Conservation (phyloP, 2,797 vertebrate genomes). For the Neopelma chrysocephalum region DNA sequence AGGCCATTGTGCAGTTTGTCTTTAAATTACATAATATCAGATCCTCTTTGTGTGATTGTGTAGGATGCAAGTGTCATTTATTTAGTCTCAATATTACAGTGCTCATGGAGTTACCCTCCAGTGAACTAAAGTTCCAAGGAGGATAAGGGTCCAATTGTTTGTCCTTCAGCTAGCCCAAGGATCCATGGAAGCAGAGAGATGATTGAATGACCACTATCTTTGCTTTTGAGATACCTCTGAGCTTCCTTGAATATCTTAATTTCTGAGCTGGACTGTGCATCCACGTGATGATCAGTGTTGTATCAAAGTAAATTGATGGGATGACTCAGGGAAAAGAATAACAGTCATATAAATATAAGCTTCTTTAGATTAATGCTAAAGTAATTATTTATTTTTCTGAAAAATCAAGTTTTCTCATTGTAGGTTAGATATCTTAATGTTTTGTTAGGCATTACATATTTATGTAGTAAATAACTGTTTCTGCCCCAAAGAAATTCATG, state of each 20-base stretch:
- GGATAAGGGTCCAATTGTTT: background rate
- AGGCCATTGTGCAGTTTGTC: background rate
- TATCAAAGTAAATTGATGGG: background rate
- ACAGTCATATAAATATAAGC: background rate
- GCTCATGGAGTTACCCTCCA: background rate
- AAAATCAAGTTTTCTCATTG: background rate
- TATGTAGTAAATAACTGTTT: constrained; percentile 3
- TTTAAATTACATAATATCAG: background rate
- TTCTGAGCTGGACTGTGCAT: background rate
- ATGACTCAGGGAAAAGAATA: constrained; percentile 51
- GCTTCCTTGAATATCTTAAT: background rate
- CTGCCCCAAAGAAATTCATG: background rate
- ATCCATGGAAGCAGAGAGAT: background rate
- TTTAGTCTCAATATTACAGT: background rate
- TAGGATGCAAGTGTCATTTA: background rate
- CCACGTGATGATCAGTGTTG: background rate
- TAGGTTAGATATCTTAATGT: background rate
- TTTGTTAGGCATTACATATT: background rate
- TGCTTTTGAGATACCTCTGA: background rate
- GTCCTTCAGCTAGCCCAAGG: background rate
- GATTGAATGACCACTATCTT: background rate
- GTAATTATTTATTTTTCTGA: background rate
- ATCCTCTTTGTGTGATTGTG: background rate
- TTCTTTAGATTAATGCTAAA: background rate
- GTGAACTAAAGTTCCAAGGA: background rate